phyloP scores from a whole-genome alignment of 2,888 invertebrate genomes.

The Xanthorhoe spadicearia region DNA sequence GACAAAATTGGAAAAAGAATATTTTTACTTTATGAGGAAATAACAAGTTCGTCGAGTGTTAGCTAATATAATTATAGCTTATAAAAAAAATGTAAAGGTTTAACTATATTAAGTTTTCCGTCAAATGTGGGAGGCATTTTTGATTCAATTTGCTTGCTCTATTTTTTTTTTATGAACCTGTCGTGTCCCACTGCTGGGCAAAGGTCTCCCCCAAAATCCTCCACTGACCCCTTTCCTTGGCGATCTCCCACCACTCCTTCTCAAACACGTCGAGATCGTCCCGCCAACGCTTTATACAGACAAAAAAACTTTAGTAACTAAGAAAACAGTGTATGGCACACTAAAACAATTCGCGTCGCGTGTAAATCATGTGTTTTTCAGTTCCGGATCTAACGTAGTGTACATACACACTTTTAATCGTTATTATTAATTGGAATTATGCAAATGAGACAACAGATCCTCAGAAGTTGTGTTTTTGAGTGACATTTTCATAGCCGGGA shows the following conservation, averaged over 20 bases:
- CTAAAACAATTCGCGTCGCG: not conserved
- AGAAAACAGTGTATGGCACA: not conserved
- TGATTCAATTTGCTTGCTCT: not conserved
- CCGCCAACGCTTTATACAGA: too few species aligned
- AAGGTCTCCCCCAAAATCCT: too few species aligned
- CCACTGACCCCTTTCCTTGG: too few species aligned
- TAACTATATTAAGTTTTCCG: not conserved
- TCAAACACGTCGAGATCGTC: too few species aligned
- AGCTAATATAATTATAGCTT: not conserved
- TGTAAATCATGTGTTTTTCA: too few species aligned
- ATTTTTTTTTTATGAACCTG: too few species aligned
- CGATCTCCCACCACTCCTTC: too few species aligned
- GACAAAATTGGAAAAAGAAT: not conserved
- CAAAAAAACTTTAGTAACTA: not conserved
- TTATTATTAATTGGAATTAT: conserved; percentile 75
- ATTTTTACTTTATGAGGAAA: not conserved
- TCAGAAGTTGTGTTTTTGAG: conserved; percentile 53
- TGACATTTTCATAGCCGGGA: conserved; percentile 43
- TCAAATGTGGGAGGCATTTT: not conserved
- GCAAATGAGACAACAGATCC: conserved; percentile 57
- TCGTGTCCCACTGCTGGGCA: too few species aligned
- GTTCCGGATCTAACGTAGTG: not conserved
- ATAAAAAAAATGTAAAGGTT: not conserved
- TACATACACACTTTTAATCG: conserved; percentile 54
- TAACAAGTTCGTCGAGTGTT: not conserved